Percentiles rank a stretch among this genome's conserved stretches.
These are phyloP conservation scores for Megalopta genalis DNA, from an alignment of 1,140 invertebrate genomes.

Conservation along the genomic window DNA sequence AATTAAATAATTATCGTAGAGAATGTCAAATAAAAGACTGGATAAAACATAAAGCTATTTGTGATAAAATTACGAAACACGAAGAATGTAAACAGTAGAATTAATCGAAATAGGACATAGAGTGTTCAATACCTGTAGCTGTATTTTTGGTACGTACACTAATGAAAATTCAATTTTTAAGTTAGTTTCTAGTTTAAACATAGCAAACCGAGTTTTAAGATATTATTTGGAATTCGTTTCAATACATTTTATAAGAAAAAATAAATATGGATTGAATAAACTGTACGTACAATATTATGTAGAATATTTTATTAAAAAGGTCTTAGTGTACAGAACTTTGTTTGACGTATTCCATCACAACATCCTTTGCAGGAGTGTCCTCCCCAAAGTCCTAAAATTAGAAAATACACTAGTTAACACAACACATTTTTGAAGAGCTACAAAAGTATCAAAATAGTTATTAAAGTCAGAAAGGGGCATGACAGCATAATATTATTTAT, in stretches of 20 bases:
- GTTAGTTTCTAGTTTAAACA: background rate
- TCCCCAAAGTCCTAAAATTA: slow-evolving; percentile 94
- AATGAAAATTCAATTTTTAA: background rate
- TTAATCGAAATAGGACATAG: background rate
- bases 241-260: background rate
- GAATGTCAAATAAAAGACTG: slow-evolving; percentile 80
- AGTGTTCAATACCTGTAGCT: slow-evolving; percentile 1
- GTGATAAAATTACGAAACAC: slow-evolving; percentile 62
- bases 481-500: slow-evolving; percentile 72
- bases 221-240: background rate
- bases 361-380: slow-evolving; percentile 95
- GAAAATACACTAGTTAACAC: slow-evolving; percentile 41
- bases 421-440: slow-evolving; percentile 7
- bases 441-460: slow-evolving; percentile 8
- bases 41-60: slow-evolving; percentile 73
- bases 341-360: slow-evolving; percentile 95
- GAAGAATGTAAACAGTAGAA: slow-evolving; percentile 38
- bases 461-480: slow-evolving; percentile 71
- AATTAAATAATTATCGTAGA: slow-evolving; percentile 60
- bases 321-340: slow-evolving; percentile 79
- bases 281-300: slow-evolving; percentile 52
- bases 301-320: slow-evolving; percentile 74
- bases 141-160: background rate
- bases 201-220: background rate
- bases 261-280: slow-evolving; percentile 49